phyloP scores from a whole-genome alignment of 2,113 vertebrate genomes.

The Equus przewalskii region DNA sequence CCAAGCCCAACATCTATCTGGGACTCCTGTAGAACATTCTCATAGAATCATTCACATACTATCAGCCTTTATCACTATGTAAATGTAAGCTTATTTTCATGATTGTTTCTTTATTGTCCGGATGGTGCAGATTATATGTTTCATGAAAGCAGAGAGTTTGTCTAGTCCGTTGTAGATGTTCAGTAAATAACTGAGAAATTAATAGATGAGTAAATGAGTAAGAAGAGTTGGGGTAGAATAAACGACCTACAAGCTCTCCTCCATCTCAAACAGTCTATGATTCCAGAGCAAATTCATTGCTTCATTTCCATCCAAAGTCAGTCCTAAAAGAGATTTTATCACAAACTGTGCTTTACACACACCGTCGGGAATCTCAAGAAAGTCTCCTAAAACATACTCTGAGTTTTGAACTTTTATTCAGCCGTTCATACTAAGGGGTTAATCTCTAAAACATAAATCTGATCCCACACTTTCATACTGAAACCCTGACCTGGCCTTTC shows the following conservation, averaged over 20 bases:
- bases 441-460: not conserved
- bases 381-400: not conserved
- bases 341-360: not conserved
- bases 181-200: conserved; percentile 50
- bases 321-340: not conserved
- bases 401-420: not conserved
- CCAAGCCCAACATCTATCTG: not conserved
- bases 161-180: not conserved
- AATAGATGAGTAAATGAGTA: conserved; percentile 28
- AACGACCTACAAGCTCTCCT: not conserved
- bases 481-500: not conserved
- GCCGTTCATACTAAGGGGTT: not conserved
- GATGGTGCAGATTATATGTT: not conserved
- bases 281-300: not conserved
- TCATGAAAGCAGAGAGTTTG: not conserved
- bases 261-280: not conserved
- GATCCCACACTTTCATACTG: not conserved
- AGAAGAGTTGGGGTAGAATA: conserved; percentile 25
- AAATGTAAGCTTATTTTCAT: conserved; percentile 36
- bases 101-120: conserved; percentile 3
- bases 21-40: not conserved
- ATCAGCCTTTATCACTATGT: not conserved
- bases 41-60: not conserved
- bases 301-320: not conserved
- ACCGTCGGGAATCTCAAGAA: not conserved